A percentile compares a stretch with the other conserved stretches of the same genome.
Evolutionary conservation across 1,140 invertebrate genomes (phyloP).

Genomic region (Brevipalpus yothersi): DNA sequence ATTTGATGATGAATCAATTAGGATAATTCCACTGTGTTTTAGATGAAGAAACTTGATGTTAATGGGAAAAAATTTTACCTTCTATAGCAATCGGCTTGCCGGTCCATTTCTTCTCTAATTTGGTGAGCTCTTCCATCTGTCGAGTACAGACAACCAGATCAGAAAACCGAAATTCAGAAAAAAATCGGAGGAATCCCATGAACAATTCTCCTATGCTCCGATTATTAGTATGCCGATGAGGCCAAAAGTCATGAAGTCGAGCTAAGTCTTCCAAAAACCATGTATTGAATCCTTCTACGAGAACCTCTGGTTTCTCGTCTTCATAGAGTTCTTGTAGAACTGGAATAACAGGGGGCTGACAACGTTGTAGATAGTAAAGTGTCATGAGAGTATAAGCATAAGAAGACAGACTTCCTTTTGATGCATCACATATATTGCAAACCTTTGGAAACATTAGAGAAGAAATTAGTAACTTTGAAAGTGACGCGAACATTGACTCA

Average conservation of each 20-base stretch:
- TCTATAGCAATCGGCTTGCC: slow-evolving; percentile 30
- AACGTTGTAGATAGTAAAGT: slow-evolving; percentile 32
- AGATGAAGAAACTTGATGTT: background rate
- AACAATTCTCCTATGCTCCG: slow-evolving; percentile 27
- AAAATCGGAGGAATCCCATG: slow-evolving; percentile 29
- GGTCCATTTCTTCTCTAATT: slow-evolving; percentile 33
- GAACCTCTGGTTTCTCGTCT: slow-evolving; percentile 10
- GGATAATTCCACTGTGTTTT: background rate
- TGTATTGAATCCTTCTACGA: slow-evolving; percentile 23
- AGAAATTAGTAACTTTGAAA: background rate
- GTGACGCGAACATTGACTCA: slow-evolving; percentile 9
- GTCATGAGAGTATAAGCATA: slow-evolving; percentile 37
- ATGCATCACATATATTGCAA: slow-evolving; percentile 36
- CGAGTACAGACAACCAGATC: slow-evolving; percentile 29
- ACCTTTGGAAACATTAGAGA: slow-evolving; percentile 14
- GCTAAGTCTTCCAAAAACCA: slow-evolving; percentile 21
- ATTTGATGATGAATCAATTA: background rate
- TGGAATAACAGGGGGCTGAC: slow-evolving; percentile 30
- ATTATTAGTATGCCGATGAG: slow-evolving; percentile 18
- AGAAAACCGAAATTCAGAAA: slow-evolving; percentile 30
- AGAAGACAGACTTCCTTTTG: slow-evolving; percentile 31
- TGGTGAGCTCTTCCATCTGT: slow-evolving; percentile 22
- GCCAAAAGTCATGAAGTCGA: slow-evolving; percentile 15
- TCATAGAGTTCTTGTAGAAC: slow-evolving; percentile 27
- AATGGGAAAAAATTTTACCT: slow-evolving; percentile 16